phyloP scores from a whole-genome alignment of 2,888 invertebrate genomes.

The Xiphydria camelus region DNA sequence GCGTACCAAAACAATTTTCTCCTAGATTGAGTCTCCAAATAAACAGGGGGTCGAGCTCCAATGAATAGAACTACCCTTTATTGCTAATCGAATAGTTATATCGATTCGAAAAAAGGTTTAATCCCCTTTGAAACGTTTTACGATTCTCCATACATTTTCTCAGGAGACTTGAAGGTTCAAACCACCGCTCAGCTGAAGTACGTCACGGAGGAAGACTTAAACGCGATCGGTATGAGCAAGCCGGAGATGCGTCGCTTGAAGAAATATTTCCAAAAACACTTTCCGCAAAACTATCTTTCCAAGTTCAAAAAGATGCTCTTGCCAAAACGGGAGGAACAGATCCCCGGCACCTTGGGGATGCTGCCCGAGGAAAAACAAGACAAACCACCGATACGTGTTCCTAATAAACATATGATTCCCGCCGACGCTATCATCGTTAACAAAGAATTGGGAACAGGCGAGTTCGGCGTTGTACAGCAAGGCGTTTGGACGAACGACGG shows the following conservation, averaged over 20 bases:
- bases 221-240: conserved; percentile 88
- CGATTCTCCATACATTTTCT: conserved; percentile 6
- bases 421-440: conserved; percentile 90
- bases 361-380: conserved; percentile 54
- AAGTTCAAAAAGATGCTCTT: conserved; percentile 85
- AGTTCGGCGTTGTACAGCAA: conserved; percentile 97
- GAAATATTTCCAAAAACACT: conserved; percentile 92
- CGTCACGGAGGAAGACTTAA: conserved; percentile 89
- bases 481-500: conserved; percentile 96
- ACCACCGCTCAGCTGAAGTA: conserved; percentile 90
- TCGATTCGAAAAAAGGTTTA: too few species aligned
- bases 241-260: conserved; percentile 94
- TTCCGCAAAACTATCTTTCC: conserved; percentile 88
- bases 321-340: conserved; percentile 61
- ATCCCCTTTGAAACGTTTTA: neutral
- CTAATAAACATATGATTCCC: conserved; percentile 82
- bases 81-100: too few species aligned
- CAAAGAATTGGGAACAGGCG: conserved; percentile 93
- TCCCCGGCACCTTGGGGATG: conserved; percentile 46
- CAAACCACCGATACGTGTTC: conserved; percentile 62
- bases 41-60: too few species aligned
- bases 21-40: too few species aligned
- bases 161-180: conserved; percentile 79
- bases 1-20: too few species aligned
- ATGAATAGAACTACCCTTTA: too few species aligned